Evolutionary conservation across 2,888 invertebrate species (phyloP).

Genomic region (Dichetophora obliterata): DNA sequence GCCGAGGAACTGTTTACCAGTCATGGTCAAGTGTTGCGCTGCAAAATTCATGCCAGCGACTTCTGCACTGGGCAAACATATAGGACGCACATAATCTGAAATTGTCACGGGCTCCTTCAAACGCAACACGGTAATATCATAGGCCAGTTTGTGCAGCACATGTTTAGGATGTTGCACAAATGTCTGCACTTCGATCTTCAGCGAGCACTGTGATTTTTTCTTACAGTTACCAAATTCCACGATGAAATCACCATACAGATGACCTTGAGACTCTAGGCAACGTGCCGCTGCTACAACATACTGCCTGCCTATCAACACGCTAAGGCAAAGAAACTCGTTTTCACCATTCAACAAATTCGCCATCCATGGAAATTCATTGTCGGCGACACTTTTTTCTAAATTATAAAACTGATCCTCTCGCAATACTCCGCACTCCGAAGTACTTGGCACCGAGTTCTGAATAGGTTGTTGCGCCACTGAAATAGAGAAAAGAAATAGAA

Average conservation of each 20-base stretch:
- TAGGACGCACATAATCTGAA: neutral
- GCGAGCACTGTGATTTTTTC: neutral
- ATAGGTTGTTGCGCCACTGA: too few species aligned
- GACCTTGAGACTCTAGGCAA: neutral
- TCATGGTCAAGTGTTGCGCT: neutral
- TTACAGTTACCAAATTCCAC: neutral
- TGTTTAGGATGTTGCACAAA: neutral
- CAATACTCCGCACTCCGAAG: too few species aligned
- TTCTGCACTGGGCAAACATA: neutral
- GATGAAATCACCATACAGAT: neutral
- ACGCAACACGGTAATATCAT: neutral
- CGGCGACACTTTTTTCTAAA: neutral
- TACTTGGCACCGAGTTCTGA: too few species aligned
- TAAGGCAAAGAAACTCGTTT: neutral
- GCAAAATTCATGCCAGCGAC: neutral
- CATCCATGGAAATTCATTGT: neutral
- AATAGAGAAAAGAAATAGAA: too few species aligned
- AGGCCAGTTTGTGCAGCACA: neutral
- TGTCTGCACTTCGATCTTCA: neutral
- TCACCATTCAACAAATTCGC: neutral
- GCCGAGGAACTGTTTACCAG: neutral
- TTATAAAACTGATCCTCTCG: neutral
- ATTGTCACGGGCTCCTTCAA: neutral
- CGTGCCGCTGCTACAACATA: neutral
- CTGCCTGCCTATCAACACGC: neutral